Percentiles rank a stretch among this genome's conserved stretches.
phyloP scores from a whole-genome alignment of 2,797 vertebrate genomes.

The Gorsachius magnificus region DNA sequence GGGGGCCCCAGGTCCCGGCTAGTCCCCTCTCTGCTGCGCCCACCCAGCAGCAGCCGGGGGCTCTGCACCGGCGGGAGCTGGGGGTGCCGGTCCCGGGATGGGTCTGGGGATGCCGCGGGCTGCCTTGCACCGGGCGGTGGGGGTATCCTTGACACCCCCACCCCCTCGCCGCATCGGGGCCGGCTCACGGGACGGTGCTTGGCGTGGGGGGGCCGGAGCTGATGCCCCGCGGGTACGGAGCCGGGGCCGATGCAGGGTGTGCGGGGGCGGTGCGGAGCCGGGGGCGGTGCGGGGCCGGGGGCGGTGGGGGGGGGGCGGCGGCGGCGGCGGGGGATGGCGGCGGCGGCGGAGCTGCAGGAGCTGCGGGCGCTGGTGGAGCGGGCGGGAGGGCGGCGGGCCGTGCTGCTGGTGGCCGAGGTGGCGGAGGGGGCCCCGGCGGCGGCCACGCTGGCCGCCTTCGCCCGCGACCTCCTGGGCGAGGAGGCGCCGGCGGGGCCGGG shows the following conservation, averaged over 20 bases:
- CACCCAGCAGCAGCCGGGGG: not conserved
- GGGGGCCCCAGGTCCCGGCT: not conserved
- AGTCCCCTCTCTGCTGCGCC: too few species aligned
- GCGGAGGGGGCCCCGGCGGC: constrained; percentile 55
- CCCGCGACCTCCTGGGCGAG: constrained; percentile 57
- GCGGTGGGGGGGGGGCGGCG: not conserved
- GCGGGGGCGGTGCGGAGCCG: not conserved
- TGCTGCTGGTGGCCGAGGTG: constrained; percentile 71
- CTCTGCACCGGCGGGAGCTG: not conserved
- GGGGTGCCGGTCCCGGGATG: not conserved
- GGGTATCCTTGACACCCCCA: not conserved
- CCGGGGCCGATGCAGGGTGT: not conserved
- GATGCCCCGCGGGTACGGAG: not conserved
- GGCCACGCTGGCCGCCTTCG: constrained; percentile 63
- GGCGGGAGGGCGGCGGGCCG: constrained; percentile 40
- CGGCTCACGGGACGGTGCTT: not conserved
- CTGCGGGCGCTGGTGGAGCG: constrained; percentile 42
- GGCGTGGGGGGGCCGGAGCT: not conserved
- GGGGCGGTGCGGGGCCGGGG: not conserved
- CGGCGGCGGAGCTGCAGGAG: constrained; percentile 37
- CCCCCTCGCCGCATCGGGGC: not conserved
- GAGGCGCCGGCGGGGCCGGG: not conserved
- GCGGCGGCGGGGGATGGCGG: not conserved
- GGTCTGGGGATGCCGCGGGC: not conserved
- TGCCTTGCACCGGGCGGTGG: not conserved